Conservation (phyloP, 1,140 invertebrate genomes). For the Zaprionus taronus region DNA sequence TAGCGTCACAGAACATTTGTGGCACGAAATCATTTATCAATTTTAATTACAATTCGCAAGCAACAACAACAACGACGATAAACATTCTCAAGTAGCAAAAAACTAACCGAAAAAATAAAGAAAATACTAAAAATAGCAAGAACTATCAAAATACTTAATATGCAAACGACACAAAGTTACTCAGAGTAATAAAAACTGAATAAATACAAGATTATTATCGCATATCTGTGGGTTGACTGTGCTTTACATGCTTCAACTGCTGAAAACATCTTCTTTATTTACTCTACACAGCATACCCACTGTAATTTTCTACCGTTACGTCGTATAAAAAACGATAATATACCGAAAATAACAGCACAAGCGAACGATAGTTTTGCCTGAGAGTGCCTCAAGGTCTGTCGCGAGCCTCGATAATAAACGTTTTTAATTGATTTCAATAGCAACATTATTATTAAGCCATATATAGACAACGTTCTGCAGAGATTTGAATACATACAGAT, state of each 20-base stretch:
- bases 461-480: conserved; percentile 24
- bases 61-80: conserved; percentile 5
- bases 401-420: conserved; percentile 15
- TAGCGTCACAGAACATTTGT: conserved; percentile 34
- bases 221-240: not conserved
- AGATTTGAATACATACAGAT: not conserved
- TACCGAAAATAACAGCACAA: conserved; percentile 4
- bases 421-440: conserved; percentile 37
- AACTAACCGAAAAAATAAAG: conserved; percentile 4
- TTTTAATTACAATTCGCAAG: conserved; percentile 45
- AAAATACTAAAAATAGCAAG: not conserved
- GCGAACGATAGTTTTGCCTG: conserved; percentile 11
- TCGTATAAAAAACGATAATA: not conserved
- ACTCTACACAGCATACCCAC: no score
- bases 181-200: not conserved
- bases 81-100: conserved; percentile 17
- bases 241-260: not conserved
- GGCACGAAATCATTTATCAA: conserved; percentile 54
- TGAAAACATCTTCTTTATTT: not conserved
- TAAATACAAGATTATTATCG: not conserved
- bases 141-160: conserved; percentile 5
- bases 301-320: not conserved
- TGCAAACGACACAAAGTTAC: not conserved
- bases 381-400: conserved; percentile 12
- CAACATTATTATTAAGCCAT: conserved; percentile 15